A percentile compares a stretch with the other conserved stretches of the same genome.
Conservation (phyloP, 2,797 vertebrate species). For the Crocodylus rhombifer region DNA sequence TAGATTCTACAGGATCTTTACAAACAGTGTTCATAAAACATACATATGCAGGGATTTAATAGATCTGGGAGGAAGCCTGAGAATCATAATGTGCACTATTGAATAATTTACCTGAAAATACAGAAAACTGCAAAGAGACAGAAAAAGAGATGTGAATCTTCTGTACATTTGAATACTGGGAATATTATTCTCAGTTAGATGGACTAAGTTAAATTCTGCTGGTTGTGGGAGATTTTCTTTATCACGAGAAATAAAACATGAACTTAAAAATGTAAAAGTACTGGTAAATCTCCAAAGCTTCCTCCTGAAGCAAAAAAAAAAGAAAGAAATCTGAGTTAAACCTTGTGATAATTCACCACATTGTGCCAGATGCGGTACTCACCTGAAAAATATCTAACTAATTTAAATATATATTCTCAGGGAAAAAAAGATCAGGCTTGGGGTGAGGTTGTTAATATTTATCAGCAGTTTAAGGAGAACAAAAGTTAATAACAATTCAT, state of each 20-base stretch:
- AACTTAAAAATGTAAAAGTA: conserved; percentile 2
- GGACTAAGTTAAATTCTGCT: neutral
- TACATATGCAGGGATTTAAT: conserved; percentile 41
- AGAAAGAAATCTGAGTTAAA: neutral
- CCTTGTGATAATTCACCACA: neutral
- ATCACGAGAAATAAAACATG: neutral
- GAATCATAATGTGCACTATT: conserved; percentile 30
- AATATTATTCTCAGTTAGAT: neutral
- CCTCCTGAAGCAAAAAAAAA: neutral
- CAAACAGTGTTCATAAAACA: conserved; percentile 60
- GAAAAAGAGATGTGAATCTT: neutral
- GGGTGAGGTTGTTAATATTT: conserved; percentile 26
- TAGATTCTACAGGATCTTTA: conserved; percentile 32
- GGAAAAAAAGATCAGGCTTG: conserved; percentile 18
- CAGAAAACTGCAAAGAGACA: neutral
- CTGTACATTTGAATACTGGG: neutral
- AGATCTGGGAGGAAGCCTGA: conserved; percentile 31
- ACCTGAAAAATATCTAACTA: conserved; percentile 2
- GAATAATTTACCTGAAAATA: conserved; percentile 46
- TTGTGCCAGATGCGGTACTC: neutral
- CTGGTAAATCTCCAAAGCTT: neutral
- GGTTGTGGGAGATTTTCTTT: neutral
- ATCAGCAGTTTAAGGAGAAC: neutral
- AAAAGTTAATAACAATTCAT: neutral
- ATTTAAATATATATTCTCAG: neutral